Base-by-base conservation (phyloP, 2,113 vertebrate species). In the Takifugu flavidus region DNA sequence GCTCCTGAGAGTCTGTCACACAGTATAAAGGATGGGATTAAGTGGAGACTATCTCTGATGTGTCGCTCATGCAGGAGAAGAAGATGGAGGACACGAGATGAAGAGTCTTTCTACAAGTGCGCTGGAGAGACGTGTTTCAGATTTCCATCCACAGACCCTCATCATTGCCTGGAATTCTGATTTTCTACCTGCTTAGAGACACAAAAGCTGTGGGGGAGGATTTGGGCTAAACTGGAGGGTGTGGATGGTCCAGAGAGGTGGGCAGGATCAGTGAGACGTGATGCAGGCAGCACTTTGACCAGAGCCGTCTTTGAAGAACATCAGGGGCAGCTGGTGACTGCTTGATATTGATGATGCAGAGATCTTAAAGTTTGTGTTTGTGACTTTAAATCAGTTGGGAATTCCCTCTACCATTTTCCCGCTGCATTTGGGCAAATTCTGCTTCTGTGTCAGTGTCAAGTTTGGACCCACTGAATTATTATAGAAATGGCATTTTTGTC, bases 31-130 rank as follows among this genome's bases (percentile, higher is more conserved):
- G 79, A 84, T 74, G 46, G 76, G 82, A 80, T 84, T 80, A 84
- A 72, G 62, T 81, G 72, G 83, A 82, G 82, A 76, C 70, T 67
- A 83, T 70, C 78, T 88, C 83, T 84, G 79, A 88, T 82, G 81
- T 88, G 81, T 80, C 83, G 82, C 56, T 85, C 81, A 81, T 82
- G 81, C 84, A 53, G 56, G 70, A 70, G 72, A 65, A 71, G 42
- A 55, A 75, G 75, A 67, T 64, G 69, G 53, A 49, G 56, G 65
- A 68, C 70, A 55, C 58, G 56, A 74, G 82, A 82, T 81, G 67
- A 84, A 83, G 81, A 49, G 3, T 59, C 59, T 73, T 83, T 67
- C 77, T 70, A 80, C 64, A 64, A 77, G 50, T 29, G 59, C 65
- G 70, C 80, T 72, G 56, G 54, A 64, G 25, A 67, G 73, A 80